Conservation (phyloP, 2,888 invertebrate genomes). For the Erynnis tages region DNA sequence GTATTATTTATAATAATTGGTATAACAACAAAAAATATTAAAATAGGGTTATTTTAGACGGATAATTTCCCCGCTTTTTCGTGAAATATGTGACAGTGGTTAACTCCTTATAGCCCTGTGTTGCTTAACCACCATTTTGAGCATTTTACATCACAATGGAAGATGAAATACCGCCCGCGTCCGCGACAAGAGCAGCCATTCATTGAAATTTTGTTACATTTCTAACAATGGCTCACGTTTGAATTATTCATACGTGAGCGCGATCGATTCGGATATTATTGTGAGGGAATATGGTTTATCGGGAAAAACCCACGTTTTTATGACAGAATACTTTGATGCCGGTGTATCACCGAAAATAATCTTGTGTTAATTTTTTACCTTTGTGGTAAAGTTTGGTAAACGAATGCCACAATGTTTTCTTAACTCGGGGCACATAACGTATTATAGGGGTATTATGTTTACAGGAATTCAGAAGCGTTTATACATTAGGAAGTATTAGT, state of each 20-base stretch:
- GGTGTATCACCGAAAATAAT: no score
- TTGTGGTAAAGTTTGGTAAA: neutral
- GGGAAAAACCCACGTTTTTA: neutral
- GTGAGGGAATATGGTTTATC: neutral
- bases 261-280: conserved; percentile 3
- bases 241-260: conserved; percentile 15
- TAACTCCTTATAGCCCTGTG: neutral
- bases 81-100: neutral
- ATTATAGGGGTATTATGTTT: no score
- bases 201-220: conserved; percentile 25
- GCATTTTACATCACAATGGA: conserved; percentile 18
- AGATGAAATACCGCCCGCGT: conserved; percentile 13
- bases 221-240: conserved; percentile 20
- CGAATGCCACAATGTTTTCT: no score
- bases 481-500: no score
- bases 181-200: conserved; percentile 9
- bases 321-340: no score
- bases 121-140: conserved; percentile 7
- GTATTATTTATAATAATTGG: no score
- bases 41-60: no score
- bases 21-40: no score
- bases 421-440: no score
- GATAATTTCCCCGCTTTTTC: no score
- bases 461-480: no score
- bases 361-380: no score